Base-by-base conservation (phyloP, 2,797 vertebrate species). In the Sebastes matsubarae region DNA sequence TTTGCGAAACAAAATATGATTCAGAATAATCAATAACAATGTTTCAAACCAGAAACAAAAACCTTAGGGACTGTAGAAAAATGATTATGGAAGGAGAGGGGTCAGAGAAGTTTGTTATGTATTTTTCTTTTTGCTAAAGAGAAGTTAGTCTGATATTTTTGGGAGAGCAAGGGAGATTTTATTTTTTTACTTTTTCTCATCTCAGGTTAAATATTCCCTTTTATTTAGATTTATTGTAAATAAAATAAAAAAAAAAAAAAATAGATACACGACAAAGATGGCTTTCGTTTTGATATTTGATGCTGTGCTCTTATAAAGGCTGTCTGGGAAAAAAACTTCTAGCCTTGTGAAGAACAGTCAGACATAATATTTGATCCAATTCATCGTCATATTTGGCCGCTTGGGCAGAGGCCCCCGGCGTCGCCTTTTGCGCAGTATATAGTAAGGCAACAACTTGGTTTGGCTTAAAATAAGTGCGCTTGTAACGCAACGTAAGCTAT, bases 11-110 rank as follows among this genome's bases (percentile, higher is more conserved):
- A 72, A 16, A 25, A 52, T 52, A 36, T 29, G 22, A 52, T 46
- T 50, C 4, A 24, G 42, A 65, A 65, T 65, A 12, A 75, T 84
- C 36, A 64, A 34, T 72, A 11, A 27, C 1, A 22, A 69, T 59
- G 32, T 67, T 80, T 68, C 6, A 22, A 68, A 78, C 1, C 16
- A 72, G 68, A 80, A 20, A 46, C 25, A 42, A 73, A 72, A 29
- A 10, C 36, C 27, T 38, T 14, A 68, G 70, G 38, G 50, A 42
- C 34, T 12, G 25, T 55, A 14, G 7, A 52, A 63, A 57, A 75
- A 42, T 14, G 0, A 72, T 38, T 30, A 46, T 5, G 4, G 25
- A 13, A 58, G 36, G 3, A 76, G 11, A 61, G 7, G 30, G 25
- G 65, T 80, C 59, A 73, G 34, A 16, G 34, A 22, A 46, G 22